phyloP scores from a whole-genome alignment of 1,140 invertebrate genomes.

The Polypedilum vanderplanki region DNA sequence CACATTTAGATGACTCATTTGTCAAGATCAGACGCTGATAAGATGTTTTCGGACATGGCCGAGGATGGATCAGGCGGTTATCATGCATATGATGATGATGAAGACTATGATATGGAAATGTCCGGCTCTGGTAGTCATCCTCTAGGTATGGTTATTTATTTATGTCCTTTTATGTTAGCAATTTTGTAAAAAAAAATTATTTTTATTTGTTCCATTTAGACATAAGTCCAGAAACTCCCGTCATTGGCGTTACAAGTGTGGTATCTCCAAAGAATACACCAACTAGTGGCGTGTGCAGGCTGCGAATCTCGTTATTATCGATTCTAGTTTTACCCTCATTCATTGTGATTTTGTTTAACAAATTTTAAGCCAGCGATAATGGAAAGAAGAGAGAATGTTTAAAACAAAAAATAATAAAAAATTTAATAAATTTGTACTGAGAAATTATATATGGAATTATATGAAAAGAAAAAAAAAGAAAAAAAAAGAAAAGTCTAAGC shows the following conservation, averaged over 20 bases:
- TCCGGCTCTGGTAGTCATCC: slow-evolving; percentile 42
- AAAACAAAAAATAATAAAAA: not conserved
- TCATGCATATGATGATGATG: slow-evolving; percentile 39
- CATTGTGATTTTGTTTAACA: slow-evolving; percentile 23
- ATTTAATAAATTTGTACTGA: no score
- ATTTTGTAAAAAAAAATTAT: not conserved
- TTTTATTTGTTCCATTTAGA: slow-evolving; percentile 14
- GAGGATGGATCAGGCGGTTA: slow-evolving; percentile 35
- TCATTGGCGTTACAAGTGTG: not conserved
- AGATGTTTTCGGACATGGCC: slow-evolving; percentile 34
- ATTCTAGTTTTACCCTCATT: slow-evolving; percentile 22
- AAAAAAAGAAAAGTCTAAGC: no score
- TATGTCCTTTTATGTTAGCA: not conserved
- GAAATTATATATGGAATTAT: no score
- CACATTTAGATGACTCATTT: slow-evolving; percentile 38
- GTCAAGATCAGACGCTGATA: slow-evolving; percentile 42
- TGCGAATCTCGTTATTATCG: slow-evolving; percentile 2
- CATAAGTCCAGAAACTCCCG: not conserved
- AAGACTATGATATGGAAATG: slow-evolving; percentile 34
- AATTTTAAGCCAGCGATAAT: not conserved
- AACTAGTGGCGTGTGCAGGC: not conserved
- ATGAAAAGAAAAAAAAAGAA: no score
- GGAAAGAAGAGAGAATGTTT: not conserved
- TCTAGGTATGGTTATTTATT: not conserved
- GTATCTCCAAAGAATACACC: not conserved